Percentiles rank a stretch among this genome's conserved stretches.
Conservation (phyloP, 2,888 invertebrate species). For the Pterobdella sp. region DNA sequence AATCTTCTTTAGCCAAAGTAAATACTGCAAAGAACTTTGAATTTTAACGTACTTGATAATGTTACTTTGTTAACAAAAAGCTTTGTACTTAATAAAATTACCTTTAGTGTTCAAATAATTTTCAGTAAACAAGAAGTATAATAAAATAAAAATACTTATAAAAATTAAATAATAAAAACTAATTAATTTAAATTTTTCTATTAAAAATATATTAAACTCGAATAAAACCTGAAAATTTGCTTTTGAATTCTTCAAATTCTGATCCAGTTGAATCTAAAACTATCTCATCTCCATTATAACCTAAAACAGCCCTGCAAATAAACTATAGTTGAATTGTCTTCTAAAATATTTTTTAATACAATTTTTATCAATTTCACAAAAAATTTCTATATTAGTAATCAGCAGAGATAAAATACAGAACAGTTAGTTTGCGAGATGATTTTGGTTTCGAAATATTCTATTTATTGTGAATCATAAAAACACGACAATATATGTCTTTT, state of each 20-base stretch:
- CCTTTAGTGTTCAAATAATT: background rate
- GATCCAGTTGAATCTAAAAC: constrained; percentile 62
- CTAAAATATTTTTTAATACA: background rate
- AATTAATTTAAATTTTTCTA: background rate
- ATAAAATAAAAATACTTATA: too few relatives aligned
- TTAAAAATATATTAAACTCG: constrained; percentile 5
- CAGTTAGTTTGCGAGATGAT: too few relatives aligned
- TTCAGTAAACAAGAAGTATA: background rate
- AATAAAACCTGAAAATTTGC: constrained; percentile 41
- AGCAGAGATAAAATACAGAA: constrained; percentile 4
- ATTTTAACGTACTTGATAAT: too few relatives aligned
- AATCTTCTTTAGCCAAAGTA: background rate
- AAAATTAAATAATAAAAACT: background rate
- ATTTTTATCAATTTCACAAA: background rate
- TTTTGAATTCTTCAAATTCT: constrained; percentile 57
- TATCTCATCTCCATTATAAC: constrained; percentile 65
- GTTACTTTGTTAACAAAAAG: too few relatives aligned
- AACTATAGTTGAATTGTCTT: background rate
- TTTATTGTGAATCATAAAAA: too few relatives aligned
- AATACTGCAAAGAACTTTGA: too few relatives aligned
- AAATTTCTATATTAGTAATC: background rate
- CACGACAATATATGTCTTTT: too few relatives aligned
- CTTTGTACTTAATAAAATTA: background rate
- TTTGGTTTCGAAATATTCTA: too few relatives aligned
- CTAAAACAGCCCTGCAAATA: constrained; percentile 64